Percentiles rank a stretch among this genome's conserved stretches.
Evolutionary conservation across 1,140 invertebrate species (phyloP).

Genomic region (Leguminivora glycinivorella): DNA sequence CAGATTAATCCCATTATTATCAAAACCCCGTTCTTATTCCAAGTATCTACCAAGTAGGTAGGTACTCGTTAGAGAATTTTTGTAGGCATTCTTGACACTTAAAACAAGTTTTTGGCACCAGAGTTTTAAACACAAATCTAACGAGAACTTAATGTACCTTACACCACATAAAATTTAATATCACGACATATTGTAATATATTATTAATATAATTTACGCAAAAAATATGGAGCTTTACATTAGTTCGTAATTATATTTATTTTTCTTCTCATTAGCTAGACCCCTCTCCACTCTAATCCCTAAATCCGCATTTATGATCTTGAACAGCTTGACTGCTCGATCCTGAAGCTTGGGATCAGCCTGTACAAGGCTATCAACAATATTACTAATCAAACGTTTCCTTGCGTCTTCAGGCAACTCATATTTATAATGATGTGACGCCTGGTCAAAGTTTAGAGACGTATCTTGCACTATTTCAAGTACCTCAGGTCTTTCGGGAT

Average conservation of each 20-base stretch:
- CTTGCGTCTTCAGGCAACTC: constrained; percentile 84
- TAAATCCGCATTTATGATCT: constrained; percentile 81
- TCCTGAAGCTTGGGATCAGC: constrained; percentile 90
- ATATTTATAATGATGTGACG: not conserved
- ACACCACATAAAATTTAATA: too few relatives aligned
- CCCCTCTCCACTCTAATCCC: constrained; percentile 80
- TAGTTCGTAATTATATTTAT: constrained; percentile 29
- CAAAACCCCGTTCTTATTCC: too few relatives aligned
- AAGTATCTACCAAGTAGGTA: too few relatives aligned
- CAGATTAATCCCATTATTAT: too few relatives aligned
- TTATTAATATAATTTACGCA: too few relatives aligned
- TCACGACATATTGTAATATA: too few relatives aligned
- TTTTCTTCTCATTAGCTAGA: constrained; percentile 62
- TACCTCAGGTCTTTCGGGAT: not conserved
- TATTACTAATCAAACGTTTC: constrained; percentile 86
- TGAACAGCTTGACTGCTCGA: constrained; percentile 84
- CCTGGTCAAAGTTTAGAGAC: constrained; percentile 11
- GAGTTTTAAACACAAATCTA: too few relatives aligned
- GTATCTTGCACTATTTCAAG: not conserved
- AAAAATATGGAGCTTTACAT: not conserved
- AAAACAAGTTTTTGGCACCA: too few relatives aligned
- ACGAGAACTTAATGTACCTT: too few relatives aligned
- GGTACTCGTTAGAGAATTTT: too few relatives aligned
- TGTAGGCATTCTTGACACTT: too few relatives aligned
- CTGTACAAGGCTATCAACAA: constrained; percentile 84